Evolutionary conservation across 1,140 invertebrate genomes (phyloP), one percentile per base, ranked within the genome.

Genomic region (Goniozus legneri): DNA sequence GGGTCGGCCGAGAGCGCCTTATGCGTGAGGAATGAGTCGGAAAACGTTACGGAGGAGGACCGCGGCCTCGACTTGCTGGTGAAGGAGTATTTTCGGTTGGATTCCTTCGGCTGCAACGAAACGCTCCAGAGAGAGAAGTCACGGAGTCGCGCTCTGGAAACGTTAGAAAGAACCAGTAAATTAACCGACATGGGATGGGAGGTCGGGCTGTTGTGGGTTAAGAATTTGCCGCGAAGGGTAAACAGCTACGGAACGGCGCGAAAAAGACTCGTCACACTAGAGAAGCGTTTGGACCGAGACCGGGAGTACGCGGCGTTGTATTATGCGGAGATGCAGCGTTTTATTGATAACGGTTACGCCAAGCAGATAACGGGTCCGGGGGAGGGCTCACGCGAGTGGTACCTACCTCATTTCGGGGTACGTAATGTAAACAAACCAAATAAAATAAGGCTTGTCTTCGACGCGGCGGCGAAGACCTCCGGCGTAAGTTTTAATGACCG

Each of bases 331-430:
- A 56, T 62, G 14, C 8, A 52, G 2, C 27, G 47, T 14, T 53
- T 59, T 12, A 38, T 56, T 13, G 7, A 39, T n/a, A 22, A 34
- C 8, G 51, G 47, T 14, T 64, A 60, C 33, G 56, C 56, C 6
- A 12, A 3, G 14, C 39, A 47, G 36, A 24, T 60, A 6, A 12
- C 8, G 2, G 14, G 16, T 18, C 6, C 20, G 8, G 32, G 4
- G 6, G 13, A 7, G 13, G 4, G 13, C 8, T 10, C 18, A 24
- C 31, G 31, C 3, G n/a, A 8, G 8, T 69, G 66, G 64, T 67
- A 64, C 42, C 44, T 67, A 15, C 60, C 64, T 6, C 64, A 67
- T 31, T 67, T 66, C 32, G 60, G 46, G 0, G 64, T 66, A 0
- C 18, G 22, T 0, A 62, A 65, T 37, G 43, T 53, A 21, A 53